Evolutionary conservation across 2,113 vertebrate species (phyloP).

Genomic region (Platanista minor): DNA sequence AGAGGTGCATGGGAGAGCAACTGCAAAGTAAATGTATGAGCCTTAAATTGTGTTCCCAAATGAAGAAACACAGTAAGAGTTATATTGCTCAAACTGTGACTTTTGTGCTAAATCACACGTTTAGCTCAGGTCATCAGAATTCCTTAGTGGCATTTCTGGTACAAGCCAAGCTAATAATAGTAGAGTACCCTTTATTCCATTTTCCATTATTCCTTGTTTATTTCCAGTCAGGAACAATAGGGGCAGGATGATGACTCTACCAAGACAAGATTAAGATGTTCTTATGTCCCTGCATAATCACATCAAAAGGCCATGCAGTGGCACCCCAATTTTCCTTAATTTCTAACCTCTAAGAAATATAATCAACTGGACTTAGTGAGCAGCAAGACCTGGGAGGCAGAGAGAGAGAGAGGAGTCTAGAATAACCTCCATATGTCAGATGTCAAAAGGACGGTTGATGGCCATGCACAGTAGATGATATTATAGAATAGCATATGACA

Average conservation of each 20-base stretch:
- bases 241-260: background rate
- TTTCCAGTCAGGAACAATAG: background rate
- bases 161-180: background rate
- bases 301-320: background rate
- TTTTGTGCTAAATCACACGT: background rate
- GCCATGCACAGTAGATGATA: background rate
- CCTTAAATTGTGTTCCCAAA: background rate
- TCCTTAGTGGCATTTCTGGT: background rate
- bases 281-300: background rate
- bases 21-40: background rate
- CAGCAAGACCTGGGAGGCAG: background rate
- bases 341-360: background rate
- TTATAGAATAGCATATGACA: background rate
- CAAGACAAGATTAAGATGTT: background rate
- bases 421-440: background rate
- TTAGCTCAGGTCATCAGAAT: background rate
- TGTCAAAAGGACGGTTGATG: background rate
- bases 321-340: background rate
- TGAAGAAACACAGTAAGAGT: background rate
- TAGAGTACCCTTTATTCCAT: background rate
- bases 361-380: background rate
- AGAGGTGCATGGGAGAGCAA: background rate
- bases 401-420: background rate
- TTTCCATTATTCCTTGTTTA: background rate
- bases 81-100: background rate